phyloP scores from a whole-genome alignment of 2,113 vertebrate species.

The Globicephala melas region DNA sequence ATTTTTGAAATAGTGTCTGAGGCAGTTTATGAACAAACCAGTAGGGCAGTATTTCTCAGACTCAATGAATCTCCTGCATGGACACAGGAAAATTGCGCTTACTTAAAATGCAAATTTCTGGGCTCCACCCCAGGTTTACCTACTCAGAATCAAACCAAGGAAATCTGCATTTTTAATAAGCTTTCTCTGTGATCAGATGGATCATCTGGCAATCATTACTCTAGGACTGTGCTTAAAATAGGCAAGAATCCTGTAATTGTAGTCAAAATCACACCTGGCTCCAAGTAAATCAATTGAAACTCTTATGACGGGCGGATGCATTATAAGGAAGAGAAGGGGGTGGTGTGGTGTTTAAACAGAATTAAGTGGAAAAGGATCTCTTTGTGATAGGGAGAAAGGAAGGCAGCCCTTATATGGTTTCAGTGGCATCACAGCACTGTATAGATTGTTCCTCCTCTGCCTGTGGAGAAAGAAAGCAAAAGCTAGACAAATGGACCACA shows the following conservation, averaged over 20 bases:
- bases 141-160: neutral
- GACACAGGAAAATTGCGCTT: neutral
- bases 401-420: neutral
- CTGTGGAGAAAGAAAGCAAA: neutral
- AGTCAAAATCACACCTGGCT: slow-evolving; percentile 11
- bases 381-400: neutral
- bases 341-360: neutral
- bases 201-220: neutral
- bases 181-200: neutral
- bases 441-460: neutral
- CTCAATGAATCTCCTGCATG: neutral
- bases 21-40: neutral
- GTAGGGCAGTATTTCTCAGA: neutral
- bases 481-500: neutral
- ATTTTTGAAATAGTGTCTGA: neutral
- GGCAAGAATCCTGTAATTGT: neutral
- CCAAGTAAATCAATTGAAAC: neutral
- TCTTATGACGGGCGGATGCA: neutral
- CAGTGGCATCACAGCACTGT: neutral
- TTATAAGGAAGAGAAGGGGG: neutral
- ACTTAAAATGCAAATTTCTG: neutral
- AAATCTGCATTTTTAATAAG: neutral
- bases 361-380: neutral
- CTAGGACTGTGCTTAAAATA: neutral
- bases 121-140: neutral